Conservation (phyloP, 2,113 vertebrate species). For the Heterocephalus glaber region DNA sequence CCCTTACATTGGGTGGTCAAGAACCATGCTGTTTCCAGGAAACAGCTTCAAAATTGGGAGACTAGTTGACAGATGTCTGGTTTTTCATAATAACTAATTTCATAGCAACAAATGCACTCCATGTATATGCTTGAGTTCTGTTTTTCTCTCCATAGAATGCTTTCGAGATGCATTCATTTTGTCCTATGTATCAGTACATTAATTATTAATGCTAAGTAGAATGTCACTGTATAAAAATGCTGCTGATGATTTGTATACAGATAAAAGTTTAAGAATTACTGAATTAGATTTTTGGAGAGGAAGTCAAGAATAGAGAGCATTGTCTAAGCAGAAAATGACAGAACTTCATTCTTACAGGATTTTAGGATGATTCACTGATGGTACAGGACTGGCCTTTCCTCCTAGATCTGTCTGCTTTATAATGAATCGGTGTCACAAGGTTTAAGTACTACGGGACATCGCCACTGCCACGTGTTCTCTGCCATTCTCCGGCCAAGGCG, state of each 20-base stretch:
- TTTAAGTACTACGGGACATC: not conserved
- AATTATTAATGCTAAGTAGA: not conserved
- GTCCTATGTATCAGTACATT: not conserved
- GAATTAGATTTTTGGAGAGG: not conserved
- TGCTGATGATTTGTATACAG: not conserved
- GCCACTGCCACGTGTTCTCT: slow-evolving; percentile 59
- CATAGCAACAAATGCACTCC: not conserved
- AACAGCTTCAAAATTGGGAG: not conserved
- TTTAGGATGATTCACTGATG: not conserved
- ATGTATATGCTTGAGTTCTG: not conserved
- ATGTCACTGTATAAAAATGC: not conserved
- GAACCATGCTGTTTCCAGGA: not conserved
- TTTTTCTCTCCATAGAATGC: not conserved
- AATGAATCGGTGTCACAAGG: slow-evolving; percentile 53
- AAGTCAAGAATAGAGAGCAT: not conserved
- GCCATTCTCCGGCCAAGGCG: not conserved
- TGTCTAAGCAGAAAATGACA: not conserved
- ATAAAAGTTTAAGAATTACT: not conserved
- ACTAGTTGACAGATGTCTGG: not conserved
- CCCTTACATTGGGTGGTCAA: not conserved
- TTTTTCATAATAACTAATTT: not conserved
- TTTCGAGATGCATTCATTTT: not conserved
- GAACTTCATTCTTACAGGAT: not conserved
- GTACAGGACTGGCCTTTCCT: not conserved
- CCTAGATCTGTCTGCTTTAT: fast-evolving